Conservation (phyloP, 2,888 invertebrate genomes). For the Seira sanloemensis region DNA sequence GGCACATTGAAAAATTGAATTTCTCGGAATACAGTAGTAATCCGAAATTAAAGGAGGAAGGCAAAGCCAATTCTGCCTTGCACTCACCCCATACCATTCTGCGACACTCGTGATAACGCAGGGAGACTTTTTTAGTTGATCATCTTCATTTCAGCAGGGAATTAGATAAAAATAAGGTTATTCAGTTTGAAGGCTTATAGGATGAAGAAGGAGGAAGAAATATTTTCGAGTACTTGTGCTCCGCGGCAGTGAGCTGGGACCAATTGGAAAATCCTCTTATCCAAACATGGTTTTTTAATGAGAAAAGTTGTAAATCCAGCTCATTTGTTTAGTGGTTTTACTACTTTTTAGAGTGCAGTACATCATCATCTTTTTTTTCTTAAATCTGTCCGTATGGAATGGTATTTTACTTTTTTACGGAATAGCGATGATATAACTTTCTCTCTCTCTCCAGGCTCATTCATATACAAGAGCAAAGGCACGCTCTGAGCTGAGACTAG, state of each 20-base stretch:
- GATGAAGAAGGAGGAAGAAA: background rate
- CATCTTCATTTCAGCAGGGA: slow-evolving; percentile 11
- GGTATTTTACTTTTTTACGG: background rate
- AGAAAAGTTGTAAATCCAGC: slow-evolving; percentile 66
- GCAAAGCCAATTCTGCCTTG: background rate
- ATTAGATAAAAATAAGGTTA: slow-evolving; percentile 18
- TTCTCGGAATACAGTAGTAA: no score
- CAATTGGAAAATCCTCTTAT: slow-evolving; percentile 56
- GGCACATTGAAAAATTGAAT: no score
- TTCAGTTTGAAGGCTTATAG: background rate
- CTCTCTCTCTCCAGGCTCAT: no score
- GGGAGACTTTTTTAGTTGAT: background rate
- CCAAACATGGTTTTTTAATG: slow-evolving; percentile 65
- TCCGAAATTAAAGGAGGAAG: background rate
- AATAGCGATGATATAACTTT: background rate
- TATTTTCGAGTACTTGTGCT: background rate
- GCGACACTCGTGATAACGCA: background rate
- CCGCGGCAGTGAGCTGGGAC: background rate
- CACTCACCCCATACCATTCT: background rate
- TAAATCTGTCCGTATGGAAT: background rate
- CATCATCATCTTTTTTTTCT: slow-evolving; percentile 26
- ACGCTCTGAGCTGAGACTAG: no score
- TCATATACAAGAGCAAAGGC: background rate
- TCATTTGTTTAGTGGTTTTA: slow-evolving; percentile 61
- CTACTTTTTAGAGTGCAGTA: slow-evolving; percentile 32